These are phyloP conservation scores for Tapirus indicus DNA, from an alignment of 2,797 vertebrate genomes.

Conservation along the genomic window DNA sequence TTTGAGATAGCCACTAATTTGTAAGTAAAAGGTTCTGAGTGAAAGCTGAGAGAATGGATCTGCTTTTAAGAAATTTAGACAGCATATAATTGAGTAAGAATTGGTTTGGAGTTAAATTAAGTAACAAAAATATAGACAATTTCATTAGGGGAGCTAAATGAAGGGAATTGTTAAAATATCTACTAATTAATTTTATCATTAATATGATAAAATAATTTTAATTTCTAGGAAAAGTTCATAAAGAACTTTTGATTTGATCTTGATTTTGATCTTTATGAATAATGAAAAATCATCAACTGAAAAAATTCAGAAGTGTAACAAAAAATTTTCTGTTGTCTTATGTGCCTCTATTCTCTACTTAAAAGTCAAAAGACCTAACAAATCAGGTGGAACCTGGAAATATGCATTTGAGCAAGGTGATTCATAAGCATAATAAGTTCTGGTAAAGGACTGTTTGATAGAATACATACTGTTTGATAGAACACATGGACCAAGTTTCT, in stretches of 20 bases:
- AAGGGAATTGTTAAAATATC: not conserved
- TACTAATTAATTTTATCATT: constrained; percentile 1
- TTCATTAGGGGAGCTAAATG: constrained; percentile 28
- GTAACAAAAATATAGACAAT: not conserved
- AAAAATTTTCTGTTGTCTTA: not conserved
- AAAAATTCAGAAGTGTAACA: not conserved
- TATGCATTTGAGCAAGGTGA: not conserved
- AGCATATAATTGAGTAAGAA: constrained; percentile 59
- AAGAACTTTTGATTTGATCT: not conserved
- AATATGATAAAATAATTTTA: not conserved
- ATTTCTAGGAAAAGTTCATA: not conserved
- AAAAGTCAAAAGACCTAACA: not conserved
- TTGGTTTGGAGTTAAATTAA: constrained; percentile 32
- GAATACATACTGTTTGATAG: not conserved
- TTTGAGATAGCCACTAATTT: constrained; percentile 41
- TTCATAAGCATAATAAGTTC: not conserved
- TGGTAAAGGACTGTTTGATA: not conserved
- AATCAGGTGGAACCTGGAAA: not conserved
- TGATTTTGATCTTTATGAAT: not conserved
- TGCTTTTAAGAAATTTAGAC: constrained; percentile 34
- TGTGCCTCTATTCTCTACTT: not conserved
- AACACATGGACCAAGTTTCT: not conserved
- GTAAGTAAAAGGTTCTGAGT: constrained; percentile 2
- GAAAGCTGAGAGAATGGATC: not conserved
- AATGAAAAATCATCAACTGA: not conserved